phyloP scores from a whole-genome alignment of 2,797 vertebrate genomes.

The Paedocypris micromegethes region DNA sequence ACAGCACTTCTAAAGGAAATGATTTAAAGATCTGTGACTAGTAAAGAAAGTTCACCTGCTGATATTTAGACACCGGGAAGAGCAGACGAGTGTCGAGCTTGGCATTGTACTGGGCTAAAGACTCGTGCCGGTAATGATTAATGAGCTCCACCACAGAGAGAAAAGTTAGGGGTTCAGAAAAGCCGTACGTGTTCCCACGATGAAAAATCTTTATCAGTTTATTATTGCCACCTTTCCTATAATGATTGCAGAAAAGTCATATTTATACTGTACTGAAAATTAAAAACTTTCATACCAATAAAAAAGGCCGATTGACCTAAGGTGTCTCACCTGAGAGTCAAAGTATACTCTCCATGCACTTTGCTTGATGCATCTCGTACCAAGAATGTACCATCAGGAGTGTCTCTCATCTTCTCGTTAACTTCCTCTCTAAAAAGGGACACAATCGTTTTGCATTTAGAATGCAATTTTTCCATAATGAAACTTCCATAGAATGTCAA shows the following conservation, averaged over 20 bases:
- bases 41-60: conserved; percentile 76
- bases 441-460: no score
- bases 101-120: conserved; percentile 96
- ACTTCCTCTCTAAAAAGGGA: conserved; percentile 82
- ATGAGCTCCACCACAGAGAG: conserved; percentile 96
- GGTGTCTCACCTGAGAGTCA: conserved; percentile 83
- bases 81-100: conserved; percentile 94
- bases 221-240: conserved; percentile 98
- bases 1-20: not conserved
- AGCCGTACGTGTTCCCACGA: conserved; percentile 94
- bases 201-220: conserved; percentile 99
- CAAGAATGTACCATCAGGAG: conserved; percentile 94
- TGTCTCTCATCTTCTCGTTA: conserved; percentile 96
- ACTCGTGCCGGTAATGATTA: conserved; percentile 98
- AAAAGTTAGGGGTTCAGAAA: conserved; percentile 97
- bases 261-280: no score
- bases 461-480: no score
- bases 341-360: conserved; percentile 97
- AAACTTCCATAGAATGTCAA: not conserved
- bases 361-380: conserved; percentile 97
- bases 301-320: not conserved
- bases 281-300: not conserved
- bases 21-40: conserved; percentile 4
- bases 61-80: conserved; percentile 94
- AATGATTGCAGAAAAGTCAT: conserved; percentile 12